Conservation (phyloP, 2,113 vertebrate genomes). For the Calypte anna region DNA sequence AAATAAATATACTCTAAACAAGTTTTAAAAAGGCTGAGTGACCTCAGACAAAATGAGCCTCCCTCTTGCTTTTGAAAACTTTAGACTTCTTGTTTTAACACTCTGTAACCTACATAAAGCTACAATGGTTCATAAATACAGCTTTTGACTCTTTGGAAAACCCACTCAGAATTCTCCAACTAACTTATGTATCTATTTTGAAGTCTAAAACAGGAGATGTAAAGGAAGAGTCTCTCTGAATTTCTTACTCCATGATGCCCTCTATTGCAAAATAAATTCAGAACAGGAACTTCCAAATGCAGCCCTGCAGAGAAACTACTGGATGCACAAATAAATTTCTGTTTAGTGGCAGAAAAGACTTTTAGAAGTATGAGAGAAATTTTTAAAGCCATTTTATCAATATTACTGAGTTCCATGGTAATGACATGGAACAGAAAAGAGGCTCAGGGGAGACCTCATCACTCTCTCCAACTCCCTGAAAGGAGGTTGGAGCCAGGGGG, state of each 20-base stretch:
- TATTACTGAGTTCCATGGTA: too few species aligned
- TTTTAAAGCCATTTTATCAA: too few species aligned
- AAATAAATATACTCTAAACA: neutral
- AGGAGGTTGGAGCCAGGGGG: too few species aligned
- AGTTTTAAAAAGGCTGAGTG: neutral
- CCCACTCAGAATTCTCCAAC: neutral
- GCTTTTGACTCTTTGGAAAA: neutral
- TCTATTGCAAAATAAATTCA: neutral
- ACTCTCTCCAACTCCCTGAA: too few species aligned
- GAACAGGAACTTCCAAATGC: too few species aligned
- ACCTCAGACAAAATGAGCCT: neutral
- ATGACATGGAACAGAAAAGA: too few species aligned
- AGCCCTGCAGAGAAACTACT: too few species aligned
- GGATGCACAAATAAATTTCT: too few species aligned
- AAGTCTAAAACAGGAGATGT: neutral
- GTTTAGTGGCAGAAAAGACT: too few species aligned
- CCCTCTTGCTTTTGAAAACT: neutral
- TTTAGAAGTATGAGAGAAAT: too few species aligned
- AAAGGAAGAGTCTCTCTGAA: accelerated
- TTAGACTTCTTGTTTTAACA: neutral
- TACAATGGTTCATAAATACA: neutral
- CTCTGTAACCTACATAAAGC: neutral
- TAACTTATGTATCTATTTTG: neutral
- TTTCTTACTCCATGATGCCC: neutral
- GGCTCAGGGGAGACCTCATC: too few species aligned